Evolutionary conservation across 2,113 vertebrate genomes (phyloP).

Genomic region (Vimba vimba): DNA sequence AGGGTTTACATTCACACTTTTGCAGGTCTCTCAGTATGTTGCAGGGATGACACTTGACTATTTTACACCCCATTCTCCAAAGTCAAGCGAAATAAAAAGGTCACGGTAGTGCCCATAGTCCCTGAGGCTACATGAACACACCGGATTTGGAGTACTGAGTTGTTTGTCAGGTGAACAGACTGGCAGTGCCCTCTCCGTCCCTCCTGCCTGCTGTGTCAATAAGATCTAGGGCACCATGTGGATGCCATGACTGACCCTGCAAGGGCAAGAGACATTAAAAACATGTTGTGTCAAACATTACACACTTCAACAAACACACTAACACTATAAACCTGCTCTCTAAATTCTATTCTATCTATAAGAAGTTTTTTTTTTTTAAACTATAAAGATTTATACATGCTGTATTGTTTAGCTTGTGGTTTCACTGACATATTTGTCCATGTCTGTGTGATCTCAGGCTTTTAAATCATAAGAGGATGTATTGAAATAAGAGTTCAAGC

Average conservation of each 20-base stretch:
- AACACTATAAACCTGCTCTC: not conserved
- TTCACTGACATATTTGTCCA: not conserved
- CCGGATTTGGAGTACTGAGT: slow-evolving; percentile 8
- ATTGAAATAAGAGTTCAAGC: not conserved
- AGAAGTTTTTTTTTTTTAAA: not conserved
- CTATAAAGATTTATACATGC: not conserved
- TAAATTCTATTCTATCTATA: no score
- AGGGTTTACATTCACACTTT: not conserved
- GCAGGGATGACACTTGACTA: not conserved
- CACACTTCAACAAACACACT: not conserved
- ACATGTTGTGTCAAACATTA: not conserved
- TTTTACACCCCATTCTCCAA: slow-evolving; percentile 8
- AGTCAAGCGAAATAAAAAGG: slow-evolving; percentile 14
- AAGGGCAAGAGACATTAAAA: not conserved
- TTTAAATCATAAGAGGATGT: not conserved
- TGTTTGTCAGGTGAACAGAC: slow-evolving; percentile 18
- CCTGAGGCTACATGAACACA: not conserved
- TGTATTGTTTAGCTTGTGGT: not conserved
- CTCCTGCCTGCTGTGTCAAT: slow-evolving; percentile 14
- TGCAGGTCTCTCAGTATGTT: not conserved
- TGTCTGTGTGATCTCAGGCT: not conserved
- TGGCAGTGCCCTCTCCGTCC: not conserved
- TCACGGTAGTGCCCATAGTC: not conserved
- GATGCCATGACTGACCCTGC: not conserved
- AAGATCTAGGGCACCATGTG: not conserved